Evolutionary conservation across 2,797 vertebrate species (phyloP), one percentile per base, ranked within the genome.

Genomic region (Danio aesculapii): DNA sequence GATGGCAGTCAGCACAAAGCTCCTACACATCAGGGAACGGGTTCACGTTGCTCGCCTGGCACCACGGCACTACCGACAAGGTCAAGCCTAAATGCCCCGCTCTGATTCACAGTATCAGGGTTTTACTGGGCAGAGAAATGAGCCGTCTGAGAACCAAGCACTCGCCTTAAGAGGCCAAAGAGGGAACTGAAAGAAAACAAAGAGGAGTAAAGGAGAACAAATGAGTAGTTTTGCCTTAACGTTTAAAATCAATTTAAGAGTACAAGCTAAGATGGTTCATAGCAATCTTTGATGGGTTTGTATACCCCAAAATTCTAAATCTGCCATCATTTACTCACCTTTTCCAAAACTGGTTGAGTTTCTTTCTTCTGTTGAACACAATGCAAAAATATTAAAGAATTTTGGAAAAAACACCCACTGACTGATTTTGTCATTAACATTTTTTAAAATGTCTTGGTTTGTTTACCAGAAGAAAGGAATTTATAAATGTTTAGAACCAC

Each of bases 61-160:
- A 89, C 84, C 59, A 77, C 82, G 84, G 83, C 85, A 76, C 81
- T 85, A 83, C 87, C 87, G 77, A 81, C 84, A 89, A 92, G 91
- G 83, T 91, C 90, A 88, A 79, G 82, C 55, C 88, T 91, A 91
- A 93, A 90, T 91, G 90, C 88, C 87, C 82, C 58, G n/a, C 68
- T 84, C 85, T 85, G 89, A 90, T 90, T 90, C 76, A 76, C 83
- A 85, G 89, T 86, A 88, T 84, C 84, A 39, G 87, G 89, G 91
- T 63, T 84, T 92, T 91, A 87, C 76, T 58, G 16, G 55, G 50
- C 50, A 14, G 77, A 58, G 77, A 80, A 71, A 44, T 68, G 77
- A 84, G 77, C 90, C 72, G 68, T 59, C 79, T 79, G 79, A 77
- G 72, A 84, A 68, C 39, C 12, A 57, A 81, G 47, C 68, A 1